Base-by-base conservation (phyloP, 2,888 invertebrate species). In the Tachystola acroxantha region DNA sequence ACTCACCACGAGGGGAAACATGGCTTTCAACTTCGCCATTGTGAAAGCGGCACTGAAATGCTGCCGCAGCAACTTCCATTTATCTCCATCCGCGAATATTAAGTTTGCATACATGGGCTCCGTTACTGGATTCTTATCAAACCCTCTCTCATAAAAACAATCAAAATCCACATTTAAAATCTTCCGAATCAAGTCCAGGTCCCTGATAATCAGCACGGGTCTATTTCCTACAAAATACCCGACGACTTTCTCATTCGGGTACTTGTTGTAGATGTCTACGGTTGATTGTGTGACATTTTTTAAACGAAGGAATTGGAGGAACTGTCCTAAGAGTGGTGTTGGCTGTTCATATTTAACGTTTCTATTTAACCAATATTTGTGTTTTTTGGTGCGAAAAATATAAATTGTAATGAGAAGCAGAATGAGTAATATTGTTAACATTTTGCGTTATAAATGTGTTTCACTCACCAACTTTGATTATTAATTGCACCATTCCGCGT, bases 11-110 rank as follows among this genome's bases (percentile, higher is more conserved):
- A 66, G 36, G 3, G 66, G 61, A 33, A 61, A 65, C 67, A 69
- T 67, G 1, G 56, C 59, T 28, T 58, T 60, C 0, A 66, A 36
- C 26, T 59, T 59, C 0, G 54, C 58, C 2, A 56, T 57, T 0
- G 63, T 56, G 20, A 67, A 68, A 0, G 54, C 57, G 0, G 63
- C 53, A 1, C 62, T 64, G 34, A 68, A 36, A 1, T 63, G 47
- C 34, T 64, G 60, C n/a, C 70, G 46, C 26, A 64, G 40, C 7
- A 66, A 32, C 35, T 56, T 57, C 70, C 70, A 70, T 1, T 52
- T 11, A 33, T 68, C 68, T 0, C 68, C 68, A 1, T 68, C 68
- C 2, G 44, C 52, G 1, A 53, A 46, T 27, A 68, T 64, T 1
- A 68, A 16, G 19, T 66, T 64, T 12, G 35, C 49, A 32, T 61